A percentile compares a stretch with the other conserved stretches of the same genome.
These are phyloP conservation scores for Zoanthus gigantus DNA, from an alignment of 92 coral and sea anemone genomes.

Conservation along the genomic window DNA sequence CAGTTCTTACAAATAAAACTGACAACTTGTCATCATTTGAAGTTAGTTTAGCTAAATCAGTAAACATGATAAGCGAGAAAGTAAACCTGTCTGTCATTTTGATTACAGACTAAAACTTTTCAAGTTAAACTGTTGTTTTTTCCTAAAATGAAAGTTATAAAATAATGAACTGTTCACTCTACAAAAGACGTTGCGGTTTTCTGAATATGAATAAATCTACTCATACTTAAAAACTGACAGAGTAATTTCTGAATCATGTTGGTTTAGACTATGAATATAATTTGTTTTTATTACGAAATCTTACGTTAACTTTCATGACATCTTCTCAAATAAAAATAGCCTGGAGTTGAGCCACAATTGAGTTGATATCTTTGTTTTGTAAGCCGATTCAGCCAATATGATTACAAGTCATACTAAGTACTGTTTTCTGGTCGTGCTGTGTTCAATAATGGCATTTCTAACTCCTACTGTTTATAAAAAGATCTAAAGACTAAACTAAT, in stretches of 20 bases:
- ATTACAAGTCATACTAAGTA: not conserved
- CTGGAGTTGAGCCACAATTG: not conserved
- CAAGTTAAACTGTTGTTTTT: too few species aligned
- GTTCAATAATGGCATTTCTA: not conserved
- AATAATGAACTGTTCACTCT: too few species aligned
- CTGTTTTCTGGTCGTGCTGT: not conserved
- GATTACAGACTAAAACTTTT: too few species aligned
- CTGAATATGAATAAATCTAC: too few species aligned
- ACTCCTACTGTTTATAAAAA: not conserved
- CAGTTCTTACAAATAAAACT: not conserved
- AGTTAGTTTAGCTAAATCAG: not conserved
- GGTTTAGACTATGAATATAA: too few species aligned
- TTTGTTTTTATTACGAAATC: too few species aligned
- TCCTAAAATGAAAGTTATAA: too few species aligned
- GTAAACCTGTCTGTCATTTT: not conserved
- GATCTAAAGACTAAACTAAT: not conserved
- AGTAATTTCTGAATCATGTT: too few species aligned
- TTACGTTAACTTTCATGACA: too few species aligned
- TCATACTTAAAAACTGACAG: too few species aligned
- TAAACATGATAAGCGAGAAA: not conserved
- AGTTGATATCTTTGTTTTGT: not conserved
- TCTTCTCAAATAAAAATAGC: too few species aligned
- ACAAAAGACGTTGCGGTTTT: too few species aligned
- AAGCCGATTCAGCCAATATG: not conserved
- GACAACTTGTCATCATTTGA: not conserved